Conservation (phyloP, 2,888 invertebrate genomes). For the Machimus rusticus region DNA sequence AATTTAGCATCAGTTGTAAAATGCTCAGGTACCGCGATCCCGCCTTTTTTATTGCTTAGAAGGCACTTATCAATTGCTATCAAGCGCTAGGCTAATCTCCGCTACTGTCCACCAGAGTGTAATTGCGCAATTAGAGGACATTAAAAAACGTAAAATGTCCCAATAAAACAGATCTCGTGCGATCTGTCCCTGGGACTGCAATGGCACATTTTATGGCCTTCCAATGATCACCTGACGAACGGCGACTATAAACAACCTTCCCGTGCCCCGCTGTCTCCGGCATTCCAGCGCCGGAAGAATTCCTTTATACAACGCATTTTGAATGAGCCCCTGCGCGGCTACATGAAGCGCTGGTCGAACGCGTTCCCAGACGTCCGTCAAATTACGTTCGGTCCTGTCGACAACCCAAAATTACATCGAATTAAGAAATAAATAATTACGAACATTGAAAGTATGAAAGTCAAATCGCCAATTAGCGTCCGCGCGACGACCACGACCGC, state of each 20-base stretch:
- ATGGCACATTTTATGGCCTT: not conserved
- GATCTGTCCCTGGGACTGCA: not conserved
- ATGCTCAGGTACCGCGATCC: not conserved
- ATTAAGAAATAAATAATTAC: constrained; percentile 23
- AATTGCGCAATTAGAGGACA: constrained; percentile 14
- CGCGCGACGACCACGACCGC: not conserved
- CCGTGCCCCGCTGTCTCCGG: not conserved
- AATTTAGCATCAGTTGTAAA: not conserved
- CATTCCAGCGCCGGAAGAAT: not conserved
- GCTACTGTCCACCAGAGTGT: not conserved
- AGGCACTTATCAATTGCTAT: not conserved
- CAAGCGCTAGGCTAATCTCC: not conserved
- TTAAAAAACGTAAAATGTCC: not conserved
- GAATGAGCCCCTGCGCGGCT: not conserved
- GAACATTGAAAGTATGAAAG: not conserved
- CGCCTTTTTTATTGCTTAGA: not conserved
- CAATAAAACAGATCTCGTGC: not conserved
- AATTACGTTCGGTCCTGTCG: not conserved
- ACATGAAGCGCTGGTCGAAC: not conserved
- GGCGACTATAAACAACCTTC: not conserved
- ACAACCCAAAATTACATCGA: not conserved
- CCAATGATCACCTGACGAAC: not conserved
- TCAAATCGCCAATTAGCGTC: not conserved
- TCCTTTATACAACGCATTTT: not conserved
- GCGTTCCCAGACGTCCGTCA: not conserved